These are phyloP conservation scores for Euzophera pinguis DNA, from an alignment of 2,888 invertebrate species.

Conservation along the genomic window DNA sequence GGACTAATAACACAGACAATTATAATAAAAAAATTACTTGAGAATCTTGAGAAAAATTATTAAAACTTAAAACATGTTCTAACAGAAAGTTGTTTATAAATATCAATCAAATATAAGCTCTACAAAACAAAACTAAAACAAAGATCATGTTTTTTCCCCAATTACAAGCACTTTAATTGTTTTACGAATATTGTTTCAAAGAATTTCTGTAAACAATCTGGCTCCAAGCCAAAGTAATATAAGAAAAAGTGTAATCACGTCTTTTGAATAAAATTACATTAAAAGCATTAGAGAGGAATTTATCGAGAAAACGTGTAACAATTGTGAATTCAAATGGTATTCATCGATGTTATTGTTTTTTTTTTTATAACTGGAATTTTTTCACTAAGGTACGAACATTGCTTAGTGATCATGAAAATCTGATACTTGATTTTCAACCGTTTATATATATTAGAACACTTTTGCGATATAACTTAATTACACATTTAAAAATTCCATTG, in stretches of 20 bases:
- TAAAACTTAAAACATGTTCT: too few species aligned
- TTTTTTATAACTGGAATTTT: not conserved
- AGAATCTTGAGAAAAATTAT: too few species aligned
- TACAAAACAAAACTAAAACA: not conserved
- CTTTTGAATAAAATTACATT: slow-evolving; percentile 11
- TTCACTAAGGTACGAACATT: too few species aligned
- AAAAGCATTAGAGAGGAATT: slow-evolving; percentile 9
- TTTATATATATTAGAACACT: too few species aligned
- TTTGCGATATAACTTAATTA: too few species aligned
- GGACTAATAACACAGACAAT: too few species aligned
- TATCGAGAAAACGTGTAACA: slow-evolving; percentile 2
- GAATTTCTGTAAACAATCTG: slow-evolving; percentile 7
- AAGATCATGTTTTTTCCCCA: not conserved
- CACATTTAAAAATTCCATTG: too few species aligned
- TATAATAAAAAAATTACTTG: too few species aligned
- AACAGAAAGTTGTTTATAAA: not conserved
- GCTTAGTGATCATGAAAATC: too few species aligned
- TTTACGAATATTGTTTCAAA: slow-evolving; percentile 6
- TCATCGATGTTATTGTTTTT: not conserved
- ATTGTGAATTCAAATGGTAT: slow-evolving; percentile 3
- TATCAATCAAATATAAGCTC: not conserved
- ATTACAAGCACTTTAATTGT: slow-evolving; percentile 9
- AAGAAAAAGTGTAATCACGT: slow-evolving; percentile 13
- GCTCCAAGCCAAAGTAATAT: not conserved
- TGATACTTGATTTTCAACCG: too few species aligned